Evolutionary conservation across 2,888 invertebrate genomes (phyloP).

Genomic region (Cenopis cana): DNA sequence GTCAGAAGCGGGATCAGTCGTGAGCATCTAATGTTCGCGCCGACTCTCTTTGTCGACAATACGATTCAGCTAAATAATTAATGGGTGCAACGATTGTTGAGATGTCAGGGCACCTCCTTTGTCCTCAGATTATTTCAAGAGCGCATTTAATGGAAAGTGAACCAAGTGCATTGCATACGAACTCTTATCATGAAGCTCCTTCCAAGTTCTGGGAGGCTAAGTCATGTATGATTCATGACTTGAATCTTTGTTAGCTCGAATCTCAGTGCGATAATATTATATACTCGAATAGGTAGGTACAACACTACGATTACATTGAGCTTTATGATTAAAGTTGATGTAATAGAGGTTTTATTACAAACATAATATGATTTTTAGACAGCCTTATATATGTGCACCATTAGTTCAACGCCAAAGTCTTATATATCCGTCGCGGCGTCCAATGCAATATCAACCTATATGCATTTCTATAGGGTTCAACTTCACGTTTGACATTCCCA

Average conservation of each 20-base stretch:
- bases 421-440: too few species aligned
- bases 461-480: too few species aligned
- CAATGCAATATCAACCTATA: too few species aligned
- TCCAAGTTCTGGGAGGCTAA: constrained; percentile 14
- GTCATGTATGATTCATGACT: neutral
- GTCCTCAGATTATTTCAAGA: constrained; percentile 45
- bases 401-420: too few species aligned
- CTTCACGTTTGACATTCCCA: too few species aligned
- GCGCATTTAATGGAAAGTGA: constrained; percentile 44
- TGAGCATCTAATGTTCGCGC: constrained; percentile 55
- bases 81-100: constrained; percentile 43
- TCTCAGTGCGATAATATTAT: neutral
- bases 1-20: constrained; percentile 36
- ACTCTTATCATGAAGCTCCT: constrained; percentile 10
- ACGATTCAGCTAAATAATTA: constrained; percentile 50
- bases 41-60: constrained; percentile 64
- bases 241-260: neutral
- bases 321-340: too few species aligned
- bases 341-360: too few species aligned
- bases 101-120: constrained; percentile 43
- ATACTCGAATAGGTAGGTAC: too few species aligned
- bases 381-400: too few species aligned
- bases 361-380: too few species aligned
- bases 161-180: constrained; percentile 32
- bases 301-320: too few species aligned